A percentile compares a stretch with the other conserved stretches of the same genome.
These are phyloP conservation scores for Enoplosus armatus DNA, from an alignment of 2,797 vertebrate species.

Conservation along the genomic window DNA sequence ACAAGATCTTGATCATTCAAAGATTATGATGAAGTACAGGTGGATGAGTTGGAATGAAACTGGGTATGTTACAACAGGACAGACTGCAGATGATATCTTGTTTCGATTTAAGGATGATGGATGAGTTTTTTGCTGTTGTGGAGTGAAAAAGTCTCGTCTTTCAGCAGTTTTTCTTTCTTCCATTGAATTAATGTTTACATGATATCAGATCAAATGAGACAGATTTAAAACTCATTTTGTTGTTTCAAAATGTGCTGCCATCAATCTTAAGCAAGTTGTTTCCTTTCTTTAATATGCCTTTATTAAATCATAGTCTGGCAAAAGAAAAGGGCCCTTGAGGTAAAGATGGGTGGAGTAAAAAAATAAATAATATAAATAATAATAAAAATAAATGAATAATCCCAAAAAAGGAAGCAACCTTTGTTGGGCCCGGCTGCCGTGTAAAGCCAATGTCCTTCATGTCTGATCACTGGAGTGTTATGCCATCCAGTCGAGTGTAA, in stretches of 20 bases:
- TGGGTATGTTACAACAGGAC: background rate
- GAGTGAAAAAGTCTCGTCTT: slow-evolving; percentile 17
- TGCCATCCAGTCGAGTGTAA: slow-evolving; percentile 62
- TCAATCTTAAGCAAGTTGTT: slow-evolving; percentile 44
- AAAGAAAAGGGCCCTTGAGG: background rate
- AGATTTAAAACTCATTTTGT: slow-evolving; percentile 26
- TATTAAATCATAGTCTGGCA: slow-evolving; percentile 17
- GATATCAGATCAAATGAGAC: slow-evolving; percentile 27
- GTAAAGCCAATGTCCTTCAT: slow-evolving; percentile 49
- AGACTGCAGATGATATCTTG: slow-evolving; percentile 36
- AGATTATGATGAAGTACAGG: slow-evolving; percentile 18
- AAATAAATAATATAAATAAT: too few species aligned
- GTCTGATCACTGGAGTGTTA: slow-evolving; percentile 60
- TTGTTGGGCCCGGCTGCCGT: background rate
- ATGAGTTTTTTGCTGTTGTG: slow-evolving; percentile 25
- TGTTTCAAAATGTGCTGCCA: slow-evolving; percentile 31
- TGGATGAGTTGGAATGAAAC: slow-evolving; percentile 16
- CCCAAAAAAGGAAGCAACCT: background rate
- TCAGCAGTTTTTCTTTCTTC: background rate
- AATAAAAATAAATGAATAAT: slow-evolving; percentile 5
- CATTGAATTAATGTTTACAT: slow-evolving; percentile 15
- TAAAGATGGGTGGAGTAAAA: background rate
- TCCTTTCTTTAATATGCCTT: slow-evolving; percentile 27
- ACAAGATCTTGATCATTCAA: slow-evolving; percentile 17
- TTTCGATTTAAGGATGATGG: slow-evolving; percentile 48